Percentiles rank a stretch among this genome's conserved stretches.
Conservation (phyloP, 1,140 invertebrate species). For the Orius laevigatus region DNA sequence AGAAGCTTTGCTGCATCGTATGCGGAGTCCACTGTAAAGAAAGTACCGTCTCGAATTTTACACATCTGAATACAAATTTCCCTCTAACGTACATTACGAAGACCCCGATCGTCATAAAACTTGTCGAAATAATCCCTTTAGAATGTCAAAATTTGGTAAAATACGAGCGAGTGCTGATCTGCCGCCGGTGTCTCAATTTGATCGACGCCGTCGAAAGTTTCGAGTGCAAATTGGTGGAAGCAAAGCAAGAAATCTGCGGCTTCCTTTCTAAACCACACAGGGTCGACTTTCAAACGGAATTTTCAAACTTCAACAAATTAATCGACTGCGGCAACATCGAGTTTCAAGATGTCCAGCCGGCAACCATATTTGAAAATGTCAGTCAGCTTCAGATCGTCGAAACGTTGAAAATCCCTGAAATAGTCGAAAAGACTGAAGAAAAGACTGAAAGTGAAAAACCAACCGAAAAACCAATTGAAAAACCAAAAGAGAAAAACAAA, state of each 20-base stretch:
- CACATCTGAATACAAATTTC: background rate
- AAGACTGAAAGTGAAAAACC: background rate
- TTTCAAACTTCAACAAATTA: no score
- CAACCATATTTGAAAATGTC: no score
- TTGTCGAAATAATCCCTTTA: slow-evolving; percentile 3
- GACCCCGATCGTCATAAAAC: background rate
- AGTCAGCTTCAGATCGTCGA: no score
- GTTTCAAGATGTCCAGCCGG: no score
- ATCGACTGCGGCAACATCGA: no score
- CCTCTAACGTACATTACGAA: slow-evolving; percentile 4
- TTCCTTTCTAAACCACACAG: background rate
- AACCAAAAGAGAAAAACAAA: no score
- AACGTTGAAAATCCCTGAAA: no score
- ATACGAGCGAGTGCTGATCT: slow-evolving; percentile 2
- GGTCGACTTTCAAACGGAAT: background rate
- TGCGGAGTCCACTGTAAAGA: background rate
- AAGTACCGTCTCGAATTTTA: background rate
- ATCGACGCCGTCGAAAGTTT: slow-evolving; percentile 3
- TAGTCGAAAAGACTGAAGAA: no score
- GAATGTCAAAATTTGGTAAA: slow-evolving; percentile 1
- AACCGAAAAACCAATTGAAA: no score
- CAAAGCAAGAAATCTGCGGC: background rate
- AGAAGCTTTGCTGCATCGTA: background rate
- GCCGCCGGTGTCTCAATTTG: slow-evolving; percentile 3
- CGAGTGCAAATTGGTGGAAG: background rate